Evolutionary conservation across 2,113 vertebrate species (phyloP).

Genomic region (Mobula hypostoma): DNA sequence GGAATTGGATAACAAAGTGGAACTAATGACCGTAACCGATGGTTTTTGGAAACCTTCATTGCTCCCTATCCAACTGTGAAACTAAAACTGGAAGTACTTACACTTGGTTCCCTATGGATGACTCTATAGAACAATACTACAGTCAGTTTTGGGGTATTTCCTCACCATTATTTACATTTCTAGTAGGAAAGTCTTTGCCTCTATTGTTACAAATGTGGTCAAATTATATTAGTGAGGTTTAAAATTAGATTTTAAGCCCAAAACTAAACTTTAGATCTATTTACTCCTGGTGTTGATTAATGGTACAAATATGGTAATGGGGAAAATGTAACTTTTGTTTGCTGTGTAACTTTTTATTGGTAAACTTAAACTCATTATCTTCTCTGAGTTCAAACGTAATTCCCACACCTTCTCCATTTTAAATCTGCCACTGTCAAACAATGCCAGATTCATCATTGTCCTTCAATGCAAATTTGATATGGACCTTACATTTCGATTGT

Average conservation of each 20-base stretch:
- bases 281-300: not conserved
- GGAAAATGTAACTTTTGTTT: no score
- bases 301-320: no score
- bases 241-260: not conserved
- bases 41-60: conserved; percentile 13
- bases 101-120: not conserved
- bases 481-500: not conserved
- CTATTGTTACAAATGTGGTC: not conserved
- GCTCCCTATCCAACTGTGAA: conserved; percentile 6
- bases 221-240: not conserved
- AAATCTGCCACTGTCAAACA: not conserved
- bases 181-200: conserved; percentile 10
- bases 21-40: not conserved
- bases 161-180: not conserved
- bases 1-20: not conserved
- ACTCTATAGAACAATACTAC: not conserved
- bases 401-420: not conserved
- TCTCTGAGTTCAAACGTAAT: not conserved
- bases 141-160: not conserved
- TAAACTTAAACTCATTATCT: not conserved
- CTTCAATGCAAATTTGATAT: not conserved
- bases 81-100: not conserved
- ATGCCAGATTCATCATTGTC: not conserved
- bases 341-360: not conserved
- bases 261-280: not conserved